Conservation (phyloP, 1,140 invertebrate genomes). For the Batillaria attramentaria region DNA sequence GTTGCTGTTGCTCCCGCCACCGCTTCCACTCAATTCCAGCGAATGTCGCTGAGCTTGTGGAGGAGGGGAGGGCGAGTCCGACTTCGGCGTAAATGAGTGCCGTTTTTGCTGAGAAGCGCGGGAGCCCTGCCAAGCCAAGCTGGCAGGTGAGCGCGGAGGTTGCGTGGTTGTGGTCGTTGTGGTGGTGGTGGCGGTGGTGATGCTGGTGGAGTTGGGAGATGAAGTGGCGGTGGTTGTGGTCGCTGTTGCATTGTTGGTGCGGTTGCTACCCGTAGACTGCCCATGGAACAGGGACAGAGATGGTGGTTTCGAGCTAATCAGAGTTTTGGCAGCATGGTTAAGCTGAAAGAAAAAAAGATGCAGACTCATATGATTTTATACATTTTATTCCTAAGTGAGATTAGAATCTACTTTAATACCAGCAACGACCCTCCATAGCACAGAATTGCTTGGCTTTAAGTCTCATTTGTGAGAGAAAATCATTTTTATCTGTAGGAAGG, state of each 20-base stretch:
- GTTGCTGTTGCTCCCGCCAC: neutral
- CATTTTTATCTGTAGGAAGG: no score
- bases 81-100: constrained; percentile 60
- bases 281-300: constrained; percentile 19
- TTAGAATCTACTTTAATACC: no score
- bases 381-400: no score
- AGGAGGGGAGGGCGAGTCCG: constrained; percentile 45
- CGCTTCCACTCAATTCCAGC: constrained; percentile 45
- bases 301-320: constrained; percentile 53
- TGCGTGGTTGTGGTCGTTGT: neutral
- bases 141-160: constrained; percentile 36
- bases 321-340: constrained; percentile 76
- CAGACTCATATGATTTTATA: no score
- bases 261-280: constrained; percentile 4
- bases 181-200: constrained; percentile 4
- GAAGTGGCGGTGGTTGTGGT: constrained; percentile 14
- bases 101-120: constrained; percentile 57
- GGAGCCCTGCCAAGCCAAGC: constrained; percentile 27
- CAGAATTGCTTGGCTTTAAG: no score
- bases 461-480: no score
- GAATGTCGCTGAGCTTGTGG: constrained; percentile 54
- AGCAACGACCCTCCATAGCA: no score
- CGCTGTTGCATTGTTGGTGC: constrained; percentile 18
- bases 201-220: neutral
- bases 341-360: constrained; percentile 75